Conservation (phyloP, 2,888 invertebrate genomes). For the Idaea aversata region DNA sequence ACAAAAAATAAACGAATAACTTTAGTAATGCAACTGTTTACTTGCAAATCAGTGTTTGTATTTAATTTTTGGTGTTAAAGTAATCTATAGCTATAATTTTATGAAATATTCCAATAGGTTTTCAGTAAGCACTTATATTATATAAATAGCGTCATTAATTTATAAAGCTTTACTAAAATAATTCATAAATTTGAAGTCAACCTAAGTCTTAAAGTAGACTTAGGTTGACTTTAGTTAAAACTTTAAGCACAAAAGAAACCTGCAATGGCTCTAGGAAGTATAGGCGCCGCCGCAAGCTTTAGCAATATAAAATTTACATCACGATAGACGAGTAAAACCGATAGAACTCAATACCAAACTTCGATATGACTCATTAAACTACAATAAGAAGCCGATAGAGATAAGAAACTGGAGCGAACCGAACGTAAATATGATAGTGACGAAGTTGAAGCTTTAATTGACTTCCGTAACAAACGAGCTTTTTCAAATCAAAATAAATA, state of each 20-base stretch:
- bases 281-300: not conserved
- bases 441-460: not conserved
- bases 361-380: slow-evolving; percentile 3
- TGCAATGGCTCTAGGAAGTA: not conserved
- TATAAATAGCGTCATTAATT: no score
- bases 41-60: not conserved
- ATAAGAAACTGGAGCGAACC: slow-evolving; percentile 4
- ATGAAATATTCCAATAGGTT: no score
- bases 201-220: no score
- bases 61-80: not conserved
- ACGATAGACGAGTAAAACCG: not conserved
- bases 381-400: slow-evolving; percentile 2
- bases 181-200: not conserved
- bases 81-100: no score
- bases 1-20: not conserved
- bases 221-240: not conserved
- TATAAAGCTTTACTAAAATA: not conserved
- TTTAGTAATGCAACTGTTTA: not conserved
- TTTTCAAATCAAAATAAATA: not conserved
- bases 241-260: not conserved
- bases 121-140: no score
- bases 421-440: not conserved
- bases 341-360: not conserved
- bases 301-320: not conserved
- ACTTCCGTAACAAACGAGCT: not conserved